Conservation (phyloP, 2,113 vertebrate species). For the Cyphomyrus plagiostoma region DNA sequence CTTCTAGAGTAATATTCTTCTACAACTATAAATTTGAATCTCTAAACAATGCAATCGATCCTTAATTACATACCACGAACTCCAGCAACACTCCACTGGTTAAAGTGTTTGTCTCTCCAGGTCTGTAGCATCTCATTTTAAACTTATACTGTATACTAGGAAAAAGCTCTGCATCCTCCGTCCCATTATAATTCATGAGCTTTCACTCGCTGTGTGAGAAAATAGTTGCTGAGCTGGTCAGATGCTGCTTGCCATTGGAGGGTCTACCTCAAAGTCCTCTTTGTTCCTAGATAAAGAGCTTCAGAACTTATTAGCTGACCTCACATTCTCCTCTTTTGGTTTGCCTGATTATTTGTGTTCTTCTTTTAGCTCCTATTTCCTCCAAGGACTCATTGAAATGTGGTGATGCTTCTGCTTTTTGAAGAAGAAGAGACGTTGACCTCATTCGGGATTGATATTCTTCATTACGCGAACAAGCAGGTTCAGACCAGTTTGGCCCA, state of each 20-base stretch:
- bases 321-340: no score
- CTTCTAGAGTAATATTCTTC: not conserved
- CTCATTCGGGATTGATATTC: not conserved
- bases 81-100: not conserved
- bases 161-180: not conserved
- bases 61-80: not conserved
- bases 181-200: not conserved
- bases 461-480: not conserved
- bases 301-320: not conserved
- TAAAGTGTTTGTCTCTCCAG: not conserved
- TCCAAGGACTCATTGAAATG: not conserved
- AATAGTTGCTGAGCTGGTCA: not conserved
- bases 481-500: slow-evolving; percentile 3
- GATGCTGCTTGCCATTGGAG: not conserved
- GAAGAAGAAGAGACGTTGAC: not conserved
- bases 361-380: not conserved
- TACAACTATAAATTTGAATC: not conserved
- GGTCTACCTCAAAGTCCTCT: not conserved
- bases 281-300: not conserved
- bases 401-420: not conserved
- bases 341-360: not conserved
- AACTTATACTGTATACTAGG: not conserved
- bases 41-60: not conserved
- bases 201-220: not conserved
- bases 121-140: not conserved